phyloP scores from a whole-genome alignment of 2,888 invertebrate species.

The Fabriciana adippe region DNA sequence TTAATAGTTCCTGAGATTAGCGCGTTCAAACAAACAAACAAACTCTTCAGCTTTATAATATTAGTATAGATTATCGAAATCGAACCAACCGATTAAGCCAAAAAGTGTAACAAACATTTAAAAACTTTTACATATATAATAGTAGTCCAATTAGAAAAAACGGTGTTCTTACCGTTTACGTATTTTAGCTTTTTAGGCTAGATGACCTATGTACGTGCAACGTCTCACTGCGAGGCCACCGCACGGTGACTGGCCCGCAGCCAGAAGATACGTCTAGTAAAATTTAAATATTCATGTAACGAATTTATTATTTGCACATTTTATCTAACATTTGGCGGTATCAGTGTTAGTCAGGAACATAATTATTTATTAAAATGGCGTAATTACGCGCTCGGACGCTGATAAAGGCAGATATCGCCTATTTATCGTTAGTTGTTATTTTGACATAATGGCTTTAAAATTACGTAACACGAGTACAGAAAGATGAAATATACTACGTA shows the following conservation, averaged over 20 bases:
- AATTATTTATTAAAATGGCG: constrained; percentile 14
- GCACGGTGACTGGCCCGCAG: constrained; percentile 24
- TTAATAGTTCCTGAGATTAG: too few relatives aligned
- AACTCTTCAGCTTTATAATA: too few relatives aligned
- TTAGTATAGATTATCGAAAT: too few relatives aligned
- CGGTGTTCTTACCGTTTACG: too few relatives aligned
- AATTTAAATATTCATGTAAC: constrained; percentile 32
- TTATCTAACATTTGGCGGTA: constrained; percentile 27
- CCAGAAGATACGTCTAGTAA: constrained; percentile 37
- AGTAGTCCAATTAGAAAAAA: too few relatives aligned
- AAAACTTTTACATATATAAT: too few relatives aligned
- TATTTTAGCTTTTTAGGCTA: too few relatives aligned
- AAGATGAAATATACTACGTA: background rate
- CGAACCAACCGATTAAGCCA: too few relatives aligned
- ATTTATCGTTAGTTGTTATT: constrained; percentile 3
- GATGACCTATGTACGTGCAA: too few relatives aligned
- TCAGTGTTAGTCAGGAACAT: constrained; percentile 18
- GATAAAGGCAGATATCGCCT: constrained; percentile 12
- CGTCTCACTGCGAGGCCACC: too few relatives aligned
- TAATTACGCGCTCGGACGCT: constrained; percentile 11
- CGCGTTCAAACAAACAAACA: too few relatives aligned
- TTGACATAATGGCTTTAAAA: background rate
- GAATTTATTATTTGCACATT: constrained; percentile 30
- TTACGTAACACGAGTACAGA: background rate
- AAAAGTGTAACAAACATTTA: too few relatives aligned